Evolutionary conservation across 2,113 vertebrate species (phyloP).

Genomic region (Embiotoca jacksoni): DNA sequence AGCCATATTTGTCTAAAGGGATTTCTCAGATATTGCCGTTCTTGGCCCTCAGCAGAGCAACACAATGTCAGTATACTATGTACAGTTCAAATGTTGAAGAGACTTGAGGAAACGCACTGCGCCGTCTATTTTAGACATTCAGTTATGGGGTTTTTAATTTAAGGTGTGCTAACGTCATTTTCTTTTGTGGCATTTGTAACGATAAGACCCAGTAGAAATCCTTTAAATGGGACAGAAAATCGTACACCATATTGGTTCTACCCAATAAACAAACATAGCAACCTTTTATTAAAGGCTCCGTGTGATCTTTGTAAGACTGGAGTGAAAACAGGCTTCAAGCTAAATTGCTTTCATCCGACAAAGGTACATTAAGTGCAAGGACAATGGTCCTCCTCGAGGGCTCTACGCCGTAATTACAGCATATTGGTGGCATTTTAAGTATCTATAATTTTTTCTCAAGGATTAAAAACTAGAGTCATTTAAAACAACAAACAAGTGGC

Average conservation of each 20-base stretch:
- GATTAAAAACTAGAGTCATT: neutral
- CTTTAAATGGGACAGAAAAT: neutral
- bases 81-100: neutral
- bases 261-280: neutral
- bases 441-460: neutral
- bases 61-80: conserved; percentile 10
- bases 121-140: neutral
- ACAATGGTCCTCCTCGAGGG: conserved; percentile 4
- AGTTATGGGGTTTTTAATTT: conserved; percentile 4
- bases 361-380: conserved; percentile 14
- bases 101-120: neutral
- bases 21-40: conserved; percentile 35
- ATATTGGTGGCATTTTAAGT: neutral
- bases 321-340: conserved; percentile 18
- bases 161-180: neutral
- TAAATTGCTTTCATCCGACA: neutral
- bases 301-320: neutral
- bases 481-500: neutral
- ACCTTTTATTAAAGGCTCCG: conserved; percentile 7
- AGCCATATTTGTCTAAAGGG: conserved; percentile 39
- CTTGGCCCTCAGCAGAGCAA: conserved; percentile 7
- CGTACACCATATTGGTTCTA: neutral
- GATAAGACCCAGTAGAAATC: neutral
- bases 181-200: neutral
- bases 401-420: neutral